These are phyloP conservation scores for Drosophila grimshawi DNA, from an alignment of 1,140 invertebrate genomes.

Conservation along the genomic window DNA sequence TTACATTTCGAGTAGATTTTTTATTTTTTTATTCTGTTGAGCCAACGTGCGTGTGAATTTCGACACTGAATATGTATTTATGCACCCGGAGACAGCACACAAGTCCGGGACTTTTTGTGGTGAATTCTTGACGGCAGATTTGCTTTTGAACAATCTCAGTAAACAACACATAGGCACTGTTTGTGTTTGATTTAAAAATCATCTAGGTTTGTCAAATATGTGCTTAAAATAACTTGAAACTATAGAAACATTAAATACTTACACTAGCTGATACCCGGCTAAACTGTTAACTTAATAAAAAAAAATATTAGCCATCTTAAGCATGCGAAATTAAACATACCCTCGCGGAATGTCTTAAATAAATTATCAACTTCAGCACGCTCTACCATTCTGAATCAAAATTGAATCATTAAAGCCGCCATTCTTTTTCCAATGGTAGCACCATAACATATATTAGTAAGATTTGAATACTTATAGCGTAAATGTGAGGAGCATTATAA, in stretches of 20 bases:
- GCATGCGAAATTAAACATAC: too few relatives aligned
- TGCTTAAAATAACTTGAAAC: not conserved
- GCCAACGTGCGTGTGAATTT: constrained; percentile 41
- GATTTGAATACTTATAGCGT: too few relatives aligned
- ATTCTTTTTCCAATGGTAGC: too few relatives aligned
- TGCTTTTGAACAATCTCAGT: not conserved
- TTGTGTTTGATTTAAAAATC: not conserved
- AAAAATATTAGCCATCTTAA: too few relatives aligned
- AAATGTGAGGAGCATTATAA: too few relatives aligned
- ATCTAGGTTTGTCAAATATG: not conserved
- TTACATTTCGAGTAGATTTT: constrained; percentile 1
- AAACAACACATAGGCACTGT: not conserved
- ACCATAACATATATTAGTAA: too few relatives aligned
- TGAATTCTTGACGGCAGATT: constrained; percentile 11
- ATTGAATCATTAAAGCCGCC: too few relatives aligned
- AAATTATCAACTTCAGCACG: too few relatives aligned
- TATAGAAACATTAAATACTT: not conserved
- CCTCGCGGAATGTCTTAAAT: too few relatives aligned
- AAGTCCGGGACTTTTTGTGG: constrained; percentile 18
- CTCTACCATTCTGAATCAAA: too few relatives aligned
- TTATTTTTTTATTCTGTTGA: too few relatives aligned
- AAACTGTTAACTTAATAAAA: too few relatives aligned
- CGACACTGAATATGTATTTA: constrained; percentile 33
- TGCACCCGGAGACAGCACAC: constrained; percentile 4
- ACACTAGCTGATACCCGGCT: not conserved